These are phyloP conservation scores for Characodon lateralis DNA, from an alignment of 2,797 vertebrate genomes.

Conservation along the genomic window DNA sequence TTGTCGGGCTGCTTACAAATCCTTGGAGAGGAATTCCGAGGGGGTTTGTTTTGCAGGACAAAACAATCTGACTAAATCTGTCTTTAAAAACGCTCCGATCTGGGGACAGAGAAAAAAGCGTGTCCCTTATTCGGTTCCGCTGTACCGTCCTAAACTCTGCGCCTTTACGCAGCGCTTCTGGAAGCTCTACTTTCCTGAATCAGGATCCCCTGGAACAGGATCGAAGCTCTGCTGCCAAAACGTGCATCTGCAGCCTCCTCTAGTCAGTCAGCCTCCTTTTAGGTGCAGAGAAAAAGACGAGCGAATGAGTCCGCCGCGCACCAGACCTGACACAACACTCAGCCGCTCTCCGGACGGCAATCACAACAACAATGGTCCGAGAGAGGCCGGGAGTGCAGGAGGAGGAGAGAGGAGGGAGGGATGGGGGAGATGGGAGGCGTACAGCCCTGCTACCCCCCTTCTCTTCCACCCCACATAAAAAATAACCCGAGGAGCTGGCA, in stretches of 20 bases:
- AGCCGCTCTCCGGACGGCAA: conserved; percentile 57
- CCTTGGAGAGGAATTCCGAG: conserved; percentile 44
- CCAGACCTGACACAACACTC: conserved; percentile 36
- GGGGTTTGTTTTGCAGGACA: not conserved
- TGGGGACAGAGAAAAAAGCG: not conserved
- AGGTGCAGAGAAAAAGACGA: conserved; percentile 17
- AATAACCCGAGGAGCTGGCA: conserved; percentile 28
- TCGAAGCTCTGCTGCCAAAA: conserved; percentile 28
- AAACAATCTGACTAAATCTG: not conserved
- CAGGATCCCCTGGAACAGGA: conserved; percentile 3
- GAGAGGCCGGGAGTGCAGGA: conserved; percentile 45
- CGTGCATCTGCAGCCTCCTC: conserved; percentile 34
- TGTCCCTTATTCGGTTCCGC: conserved; percentile 13
- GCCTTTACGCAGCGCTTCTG: conserved; percentile 65
- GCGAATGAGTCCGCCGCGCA: conserved; percentile 47
- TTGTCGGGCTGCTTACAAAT: conserved; percentile 52
- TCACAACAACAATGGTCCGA: conserved; percentile 83
- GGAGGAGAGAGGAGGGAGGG: conserved; percentile 30
- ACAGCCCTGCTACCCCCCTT: conserved; percentile 42
- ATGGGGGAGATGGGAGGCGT: conserved; percentile 30
- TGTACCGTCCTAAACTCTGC: conserved; percentile 33
- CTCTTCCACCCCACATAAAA: not conserved
- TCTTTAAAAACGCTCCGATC: conserved; percentile 8
- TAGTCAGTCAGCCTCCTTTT: conserved; percentile 5
- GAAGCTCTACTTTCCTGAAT: not conserved